These are phyloP conservation scores for Malaclemys terrapin DNA, from an alignment of 2,113 vertebrate species.

Conservation along the genomic window DNA sequence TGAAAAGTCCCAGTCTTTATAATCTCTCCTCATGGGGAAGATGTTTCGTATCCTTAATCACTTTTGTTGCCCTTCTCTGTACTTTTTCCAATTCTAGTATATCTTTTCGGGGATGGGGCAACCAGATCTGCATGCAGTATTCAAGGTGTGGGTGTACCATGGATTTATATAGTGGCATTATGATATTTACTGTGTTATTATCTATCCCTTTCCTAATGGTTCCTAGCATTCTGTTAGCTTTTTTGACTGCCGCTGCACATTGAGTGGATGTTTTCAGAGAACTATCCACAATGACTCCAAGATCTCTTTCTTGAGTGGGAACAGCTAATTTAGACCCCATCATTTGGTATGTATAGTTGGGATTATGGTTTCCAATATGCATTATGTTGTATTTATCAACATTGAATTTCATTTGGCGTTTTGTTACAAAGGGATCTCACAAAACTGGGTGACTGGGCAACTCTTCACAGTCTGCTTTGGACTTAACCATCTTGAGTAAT, in stretches of 20 bases:
- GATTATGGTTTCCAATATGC: neutral
- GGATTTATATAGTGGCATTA: neutral
- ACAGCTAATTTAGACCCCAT: neutral
- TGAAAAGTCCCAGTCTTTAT: neutral
- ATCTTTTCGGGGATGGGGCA: neutral
- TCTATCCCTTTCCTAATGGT: neutral
- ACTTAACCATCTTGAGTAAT: neutral
- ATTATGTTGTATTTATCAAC: neutral
- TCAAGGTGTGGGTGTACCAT: neutral
- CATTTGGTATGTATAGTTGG: neutral
- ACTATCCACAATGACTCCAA: neutral
- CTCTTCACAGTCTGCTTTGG: neutral
- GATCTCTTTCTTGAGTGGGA: neutral
- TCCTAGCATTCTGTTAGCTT: neutral
- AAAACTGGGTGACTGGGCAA: neutral
- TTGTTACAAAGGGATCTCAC: neutral
- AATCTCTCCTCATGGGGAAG: neutral
- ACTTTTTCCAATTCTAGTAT: neutral
- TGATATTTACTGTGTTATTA: neutral
- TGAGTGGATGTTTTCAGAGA: neutral
- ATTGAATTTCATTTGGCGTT: neutral
- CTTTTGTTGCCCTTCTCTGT: neutral
- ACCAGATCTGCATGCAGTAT: neutral
- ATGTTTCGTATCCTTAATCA: neutral
- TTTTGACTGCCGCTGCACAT: neutral